These are phyloP conservation scores for Gallirallus australis DNA, from an alignment of 2,797 vertebrate species.

Conservation along the genomic window DNA sequence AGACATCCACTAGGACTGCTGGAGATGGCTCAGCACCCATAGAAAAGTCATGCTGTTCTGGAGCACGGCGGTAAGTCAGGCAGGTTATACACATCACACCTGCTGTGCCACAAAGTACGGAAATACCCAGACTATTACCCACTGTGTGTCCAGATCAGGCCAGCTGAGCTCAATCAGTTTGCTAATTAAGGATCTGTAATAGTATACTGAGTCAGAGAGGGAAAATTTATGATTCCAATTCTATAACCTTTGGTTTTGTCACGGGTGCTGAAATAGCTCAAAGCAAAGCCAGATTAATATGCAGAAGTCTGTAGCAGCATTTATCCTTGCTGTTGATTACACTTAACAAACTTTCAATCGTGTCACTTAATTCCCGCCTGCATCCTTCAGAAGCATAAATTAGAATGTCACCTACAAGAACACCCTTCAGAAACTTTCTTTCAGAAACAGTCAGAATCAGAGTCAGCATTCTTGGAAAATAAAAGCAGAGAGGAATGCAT, in stretches of 20 bases:
- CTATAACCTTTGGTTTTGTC: constrained; percentile 2
- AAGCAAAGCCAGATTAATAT: constrained; percentile 62
- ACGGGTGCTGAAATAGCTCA: not conserved
- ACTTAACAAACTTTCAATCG: constrained; percentile 64
- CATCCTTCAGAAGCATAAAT: constrained; percentile 45
- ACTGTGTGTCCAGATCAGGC: not conserved
- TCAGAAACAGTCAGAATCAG: not conserved
- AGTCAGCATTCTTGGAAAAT: not conserved
- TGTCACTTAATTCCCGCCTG: constrained; percentile 41
- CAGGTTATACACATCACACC: not conserved
- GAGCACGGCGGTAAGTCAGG: not conserved
- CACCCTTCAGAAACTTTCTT: constrained; percentile 40
- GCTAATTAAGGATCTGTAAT: not conserved
- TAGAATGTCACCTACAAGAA: constrained; percentile 51
- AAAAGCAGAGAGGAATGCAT: not conserved
- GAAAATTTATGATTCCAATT: constrained; percentile 16
- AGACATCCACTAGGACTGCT: not conserved
- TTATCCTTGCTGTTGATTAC: constrained; percentile 57
- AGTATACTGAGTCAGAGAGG: not conserved
- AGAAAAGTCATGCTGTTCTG: not conserved
- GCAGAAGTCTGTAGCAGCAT: constrained; percentile 46
- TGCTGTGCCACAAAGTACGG: not conserved
- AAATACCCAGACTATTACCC: not conserved
- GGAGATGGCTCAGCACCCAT: not conserved
- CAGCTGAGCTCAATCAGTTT: not conserved